These are phyloP conservation scores for Saturnia pavonia DNA, from an alignment of 2,888 invertebrate genomes.

Conservation along the genomic window DNA sequence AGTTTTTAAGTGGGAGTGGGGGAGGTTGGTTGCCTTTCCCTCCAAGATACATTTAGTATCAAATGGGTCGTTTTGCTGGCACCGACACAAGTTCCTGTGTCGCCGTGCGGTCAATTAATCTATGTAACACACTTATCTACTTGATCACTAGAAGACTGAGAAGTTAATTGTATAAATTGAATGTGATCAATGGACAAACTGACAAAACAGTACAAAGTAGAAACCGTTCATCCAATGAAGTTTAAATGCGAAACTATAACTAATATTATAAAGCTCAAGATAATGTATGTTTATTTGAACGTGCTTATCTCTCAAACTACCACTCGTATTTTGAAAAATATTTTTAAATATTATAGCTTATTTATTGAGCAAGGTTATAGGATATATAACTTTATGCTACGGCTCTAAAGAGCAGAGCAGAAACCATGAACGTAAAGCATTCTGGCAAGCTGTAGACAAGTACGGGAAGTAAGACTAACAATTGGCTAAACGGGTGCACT, in stretches of 20 bases:
- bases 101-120: conserved; percentile 11
- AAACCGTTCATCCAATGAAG: neutral
- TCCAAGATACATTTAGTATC: conserved; percentile 23
- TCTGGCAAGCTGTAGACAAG: too few relatives aligned
- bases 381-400: too few relatives aligned
- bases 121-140: conserved; percentile 9
- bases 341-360: too few relatives aligned
- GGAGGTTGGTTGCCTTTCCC: conserved; percentile 17
- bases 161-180: neutral
- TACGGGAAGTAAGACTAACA: too few relatives aligned
- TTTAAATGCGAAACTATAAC: neutral
- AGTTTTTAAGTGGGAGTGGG: conserved; percentile 22
- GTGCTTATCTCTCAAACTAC: too few relatives aligned
- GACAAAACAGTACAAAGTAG: neutral
- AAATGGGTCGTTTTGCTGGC: conserved; percentile 19
- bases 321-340: too few relatives aligned
- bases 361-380: too few relatives aligned
- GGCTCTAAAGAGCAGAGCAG: too few relatives aligned
- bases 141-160: neutral
- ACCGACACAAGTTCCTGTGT: conserved; percentile 12
- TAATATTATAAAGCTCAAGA: neutral
- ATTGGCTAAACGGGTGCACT: too few relatives aligned
- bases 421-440: too few relatives aligned
- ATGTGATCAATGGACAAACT: neutral
- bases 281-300: neutral